Conservation (phyloP, 2,888 invertebrate species). For the Beris morrisii region DNA sequence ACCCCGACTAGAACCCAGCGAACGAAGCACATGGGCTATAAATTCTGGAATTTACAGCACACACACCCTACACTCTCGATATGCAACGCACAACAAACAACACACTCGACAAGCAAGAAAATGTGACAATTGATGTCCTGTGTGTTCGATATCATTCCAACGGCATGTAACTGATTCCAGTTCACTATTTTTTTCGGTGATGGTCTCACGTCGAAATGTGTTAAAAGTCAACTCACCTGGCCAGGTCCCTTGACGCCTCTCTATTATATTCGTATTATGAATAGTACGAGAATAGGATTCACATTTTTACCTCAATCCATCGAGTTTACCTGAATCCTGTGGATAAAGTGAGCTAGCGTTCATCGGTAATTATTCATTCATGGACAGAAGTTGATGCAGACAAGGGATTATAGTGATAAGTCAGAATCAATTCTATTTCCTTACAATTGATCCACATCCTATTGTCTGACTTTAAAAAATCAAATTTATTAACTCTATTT, state of each 20-base stretch:
- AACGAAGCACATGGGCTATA: conserved; percentile 7
- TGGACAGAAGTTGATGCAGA: not conserved
- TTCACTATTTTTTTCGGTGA: conserved; percentile 17
- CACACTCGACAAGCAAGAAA: conserved; percentile 9
- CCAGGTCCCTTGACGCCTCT: conserved; percentile 28
- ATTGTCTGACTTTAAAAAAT: too few species aligned
- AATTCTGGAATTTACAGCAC: conserved; percentile 25
- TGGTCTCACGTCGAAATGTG: conserved; percentile 21
- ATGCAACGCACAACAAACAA: conserved; percentile 24
- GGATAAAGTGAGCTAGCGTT: conserved; percentile 16
- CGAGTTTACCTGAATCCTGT: not conserved
- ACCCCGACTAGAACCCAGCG: not conserved
- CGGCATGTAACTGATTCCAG: conserved; percentile 16
- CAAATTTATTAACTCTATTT: too few species aligned
- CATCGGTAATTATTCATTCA: conserved; percentile 30
- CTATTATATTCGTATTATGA: conserved; percentile 3
- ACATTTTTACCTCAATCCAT: not conserved
- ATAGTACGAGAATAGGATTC: conserved; percentile 7
- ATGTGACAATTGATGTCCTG: conserved; percentile 16
- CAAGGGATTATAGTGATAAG: too few species aligned
- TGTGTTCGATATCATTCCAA: conserved; percentile 1
- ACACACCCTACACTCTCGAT: not conserved
- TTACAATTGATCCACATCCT: too few species aligned
- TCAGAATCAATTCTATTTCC: too few species aligned
- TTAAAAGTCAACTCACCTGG: conserved; percentile 38